Evolutionary conservation across 1,140 invertebrate genomes (phyloP).

Genomic region (Neotoxoptera formosana): DNA sequence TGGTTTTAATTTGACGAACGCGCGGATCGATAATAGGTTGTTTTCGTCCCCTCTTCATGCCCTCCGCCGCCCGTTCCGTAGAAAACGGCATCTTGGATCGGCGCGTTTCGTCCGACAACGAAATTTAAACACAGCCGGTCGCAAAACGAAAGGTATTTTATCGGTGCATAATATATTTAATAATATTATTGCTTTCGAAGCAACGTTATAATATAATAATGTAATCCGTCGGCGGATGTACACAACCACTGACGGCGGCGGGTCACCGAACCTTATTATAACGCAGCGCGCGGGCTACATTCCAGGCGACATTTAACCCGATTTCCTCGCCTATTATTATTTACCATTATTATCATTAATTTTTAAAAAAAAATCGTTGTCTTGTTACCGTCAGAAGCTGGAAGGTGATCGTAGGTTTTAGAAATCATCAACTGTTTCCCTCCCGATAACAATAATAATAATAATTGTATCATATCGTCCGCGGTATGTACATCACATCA

Average conservation of each 20-base stretch:
- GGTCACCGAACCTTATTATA: conserved; percentile 38
- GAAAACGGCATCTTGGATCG: neutral
- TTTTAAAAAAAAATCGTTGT: neutral
- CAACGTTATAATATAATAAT: conserved; percentile 1
- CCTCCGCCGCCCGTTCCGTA: neutral
- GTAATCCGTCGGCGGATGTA: neutral
- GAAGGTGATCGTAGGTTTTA: neutral
- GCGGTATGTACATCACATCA: neutral
- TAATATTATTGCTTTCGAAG: neutral
- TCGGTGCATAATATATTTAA: too few species aligned
- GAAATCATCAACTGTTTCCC: neutral
- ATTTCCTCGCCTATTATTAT: conserved; percentile 26
- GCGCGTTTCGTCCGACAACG: neutral
- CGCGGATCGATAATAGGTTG: neutral
- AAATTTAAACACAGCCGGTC: neutral
- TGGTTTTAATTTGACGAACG: neutral
- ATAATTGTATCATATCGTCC: neutral
- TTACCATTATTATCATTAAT: neutral
- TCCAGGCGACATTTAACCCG: conserved; percentile 47
- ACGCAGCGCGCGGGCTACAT: neutral
- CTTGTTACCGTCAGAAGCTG: neutral
- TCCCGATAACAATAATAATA: neutral
- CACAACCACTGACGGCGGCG: neutral
- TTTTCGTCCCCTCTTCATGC: neutral
- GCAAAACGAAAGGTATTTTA: neutral